Base-by-base conservation (phyloP, 23 tunicate genomes). In the Aplidium turbinatum region DNA sequence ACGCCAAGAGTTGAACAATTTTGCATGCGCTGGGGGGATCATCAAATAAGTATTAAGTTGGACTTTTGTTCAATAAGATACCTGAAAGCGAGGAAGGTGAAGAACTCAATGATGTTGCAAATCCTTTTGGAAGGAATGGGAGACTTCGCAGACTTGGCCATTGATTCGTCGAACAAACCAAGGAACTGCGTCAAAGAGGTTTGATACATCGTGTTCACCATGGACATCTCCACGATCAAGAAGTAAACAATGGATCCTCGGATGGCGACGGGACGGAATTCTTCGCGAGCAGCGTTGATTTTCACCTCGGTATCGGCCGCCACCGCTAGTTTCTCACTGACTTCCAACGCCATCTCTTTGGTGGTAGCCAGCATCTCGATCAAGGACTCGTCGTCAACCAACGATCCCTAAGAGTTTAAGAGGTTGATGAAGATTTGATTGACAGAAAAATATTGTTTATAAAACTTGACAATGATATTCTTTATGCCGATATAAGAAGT, bases 261-360 rank as follows among this genome's bases (percentile, higher is more conserved):
- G 28, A 82, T 72, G 13, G 99, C 99, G 27, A 94, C 99, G 0
- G 99, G 90, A 27, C 99, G 71, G 58, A 87, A 94, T 56, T 94
- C 99, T 73, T 94, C 99, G 38, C 99, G 81, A 39, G 99, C 99
- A 0, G 82, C 39, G 78, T 94, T 94, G 58, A 94, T 94, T 65
- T 94, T 87, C 32, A 89, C 78, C 63, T 94, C 93, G 21, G 99
- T 94, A 51, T 94, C 99, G 31, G 84, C 94, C 1, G 99, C 99
- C 33, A 94, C 73, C 2, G 85, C 26, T 29, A 94, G 36, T 63
- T 94, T 94, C 81, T 94, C 99, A 63, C 94, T 81, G 4, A 94
- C 99, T 67, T 94, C 99, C 5, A 68, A 19, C 0, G 99, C 99
- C 63, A 68, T 94, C 54, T 94, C 89, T 57, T 94, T 94, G 34